Percentiles rank a stretch among this genome's conserved stretches.
Conservation (phyloP, 2,113 vertebrate genomes). For the Pollimyrus isidori region DNA sequence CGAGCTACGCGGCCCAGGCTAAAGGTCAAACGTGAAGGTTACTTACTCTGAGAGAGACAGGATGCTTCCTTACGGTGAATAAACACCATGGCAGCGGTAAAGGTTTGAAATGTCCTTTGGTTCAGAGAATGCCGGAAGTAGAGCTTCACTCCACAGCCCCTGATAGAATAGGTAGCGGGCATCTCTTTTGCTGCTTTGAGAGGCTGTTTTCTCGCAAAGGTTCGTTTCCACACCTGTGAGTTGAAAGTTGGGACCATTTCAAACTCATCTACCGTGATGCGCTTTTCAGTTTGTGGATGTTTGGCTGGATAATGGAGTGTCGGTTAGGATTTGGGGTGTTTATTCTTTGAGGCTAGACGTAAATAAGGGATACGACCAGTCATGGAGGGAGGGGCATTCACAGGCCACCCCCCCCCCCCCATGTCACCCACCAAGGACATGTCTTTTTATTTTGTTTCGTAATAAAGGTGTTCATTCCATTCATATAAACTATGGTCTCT, state of each 20-base stretch:
- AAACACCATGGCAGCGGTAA: background rate
- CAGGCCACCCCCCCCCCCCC: too few species aligned
- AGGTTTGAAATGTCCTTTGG: background rate
- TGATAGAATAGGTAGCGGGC: background rate
- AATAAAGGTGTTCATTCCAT: background rate
- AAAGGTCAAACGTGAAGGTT: background rate
- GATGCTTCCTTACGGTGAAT: background rate
- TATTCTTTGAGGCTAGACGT: background rate
- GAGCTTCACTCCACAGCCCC: background rate
- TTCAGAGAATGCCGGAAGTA: background rate
- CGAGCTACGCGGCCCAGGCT: background rate
- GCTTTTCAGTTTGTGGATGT: too few species aligned
- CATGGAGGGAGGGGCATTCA: background rate
- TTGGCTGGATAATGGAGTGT: too few species aligned
- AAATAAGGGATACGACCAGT: background rate
- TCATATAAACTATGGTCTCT: background rate
- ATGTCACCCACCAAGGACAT: background rate
- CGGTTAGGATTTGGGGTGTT: background rate
- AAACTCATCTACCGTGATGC: too few species aligned
- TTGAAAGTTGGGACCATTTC: too few species aligned
- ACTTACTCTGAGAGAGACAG: background rate
- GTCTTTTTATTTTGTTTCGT: background rate
- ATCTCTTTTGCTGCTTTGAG: too few species aligned
- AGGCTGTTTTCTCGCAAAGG: too few species aligned
- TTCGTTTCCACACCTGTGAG: too few species aligned